Conservation (phyloP, 1,140 invertebrate genomes). For the Lucilia cuprina region DNA sequence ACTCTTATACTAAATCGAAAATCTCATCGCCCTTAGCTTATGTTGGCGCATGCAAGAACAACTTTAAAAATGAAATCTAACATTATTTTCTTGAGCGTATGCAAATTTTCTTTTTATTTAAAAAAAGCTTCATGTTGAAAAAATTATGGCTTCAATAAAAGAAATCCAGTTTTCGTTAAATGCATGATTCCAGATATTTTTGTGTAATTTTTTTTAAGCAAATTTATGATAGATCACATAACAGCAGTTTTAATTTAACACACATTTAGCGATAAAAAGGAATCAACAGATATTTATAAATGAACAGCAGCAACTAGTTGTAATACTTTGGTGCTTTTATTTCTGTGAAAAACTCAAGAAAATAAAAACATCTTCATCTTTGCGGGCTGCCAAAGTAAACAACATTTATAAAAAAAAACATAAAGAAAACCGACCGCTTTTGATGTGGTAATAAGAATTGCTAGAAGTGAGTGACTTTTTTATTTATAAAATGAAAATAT, state of each 20-base stretch:
- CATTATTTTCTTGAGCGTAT: not conserved
- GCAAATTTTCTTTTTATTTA: not conserved
- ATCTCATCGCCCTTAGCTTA: too few species aligned
- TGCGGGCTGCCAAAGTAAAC: not conserved
- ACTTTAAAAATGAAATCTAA: too few species aligned
- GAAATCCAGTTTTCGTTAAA: not conserved
- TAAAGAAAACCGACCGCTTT: not conserved
- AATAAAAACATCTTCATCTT: not conserved
- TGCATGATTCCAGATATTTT: too few species aligned
- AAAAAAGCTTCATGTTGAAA: not conserved
- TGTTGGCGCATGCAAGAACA: too few species aligned
- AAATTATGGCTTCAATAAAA: not conserved
- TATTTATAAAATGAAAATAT: not conserved
- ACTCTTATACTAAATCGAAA: too few species aligned
- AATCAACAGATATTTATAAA: not conserved
- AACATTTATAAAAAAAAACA: not conserved
- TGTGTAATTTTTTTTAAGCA: not conserved
- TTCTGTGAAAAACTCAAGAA: not conserved
- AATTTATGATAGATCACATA: not conserved
- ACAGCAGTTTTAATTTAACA: not conserved
- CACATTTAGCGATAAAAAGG: not conserved
- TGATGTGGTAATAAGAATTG: not conserved
- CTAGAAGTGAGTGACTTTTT: not conserved
- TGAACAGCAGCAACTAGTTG: not conserved
- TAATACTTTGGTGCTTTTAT: not conserved